Base-by-base conservation (phyloP, 1,140 invertebrate species). In the Aleiodes sp. region DNA sequence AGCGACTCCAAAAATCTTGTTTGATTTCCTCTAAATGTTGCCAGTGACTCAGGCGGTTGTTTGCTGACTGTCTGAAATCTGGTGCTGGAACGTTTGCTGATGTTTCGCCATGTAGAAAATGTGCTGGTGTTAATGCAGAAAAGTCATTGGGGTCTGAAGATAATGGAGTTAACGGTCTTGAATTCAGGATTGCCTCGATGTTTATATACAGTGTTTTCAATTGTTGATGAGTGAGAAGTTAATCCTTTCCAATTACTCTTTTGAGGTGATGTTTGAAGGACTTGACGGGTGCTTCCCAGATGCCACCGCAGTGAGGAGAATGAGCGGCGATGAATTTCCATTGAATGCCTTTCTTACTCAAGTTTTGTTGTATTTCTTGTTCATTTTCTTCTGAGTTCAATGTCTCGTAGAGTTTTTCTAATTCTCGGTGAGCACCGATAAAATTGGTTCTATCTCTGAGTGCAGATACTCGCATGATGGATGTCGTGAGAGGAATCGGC, bases 261-360 rank as follows among this genome's bases (percentile, higher is more conserved):
- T 7, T 46, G 2, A 65, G 14, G 26, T 65, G 39, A 24, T 66
- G 64, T 24, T 71, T 71, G 14, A 71, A 57, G 9, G 33, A 29
- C 21, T 71, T 71, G 1, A 70, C 69, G 10, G 46, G 12, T n/a
- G 52, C n/a, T 37, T 84, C 82, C 75, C 81, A 83, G 4, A 73
- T 29, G 12, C 80, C 80, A 39, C 82, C 78, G 52, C 80, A 76
- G 41, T 82, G 75, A 12, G 77, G 79, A n/a, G 78, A 69, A 10
- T 63, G 35, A 4, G 82, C 78, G 0, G 78, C 79, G 65, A 72
- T 80, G 52, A 81, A 83, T 43, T 77, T 70, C 78, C 79, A 83
- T 33, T 8, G 59, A 8, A 29, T 33, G 16, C 33, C 35, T 16
- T 62, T 24, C 6, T 70, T 19, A 10, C 7, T 16, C 8, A 61